These are phyloP conservation scores for Glyptemys insculpta DNA, from an alignment of 2,797 vertebrate genomes.

Conservation along the genomic window DNA sequence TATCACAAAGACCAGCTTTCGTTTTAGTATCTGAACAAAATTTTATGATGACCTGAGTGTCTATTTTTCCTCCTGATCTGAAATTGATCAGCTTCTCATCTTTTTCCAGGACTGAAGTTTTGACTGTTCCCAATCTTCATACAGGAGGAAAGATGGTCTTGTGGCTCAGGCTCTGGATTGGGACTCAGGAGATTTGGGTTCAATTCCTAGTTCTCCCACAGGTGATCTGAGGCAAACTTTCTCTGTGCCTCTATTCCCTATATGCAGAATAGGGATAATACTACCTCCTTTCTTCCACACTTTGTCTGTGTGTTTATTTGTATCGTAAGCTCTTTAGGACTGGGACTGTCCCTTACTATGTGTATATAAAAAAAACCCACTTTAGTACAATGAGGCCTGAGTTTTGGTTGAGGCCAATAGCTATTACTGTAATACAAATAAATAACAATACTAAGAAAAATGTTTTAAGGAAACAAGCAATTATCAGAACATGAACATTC, in stretches of 20 bases:
- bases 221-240: neutral
- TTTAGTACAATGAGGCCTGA: neutral
- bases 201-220: neutral
- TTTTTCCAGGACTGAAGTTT: neutral
- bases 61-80: neutral
- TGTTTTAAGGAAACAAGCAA: neutral
- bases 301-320: neutral
- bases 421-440: neutral
- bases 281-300: neutral
- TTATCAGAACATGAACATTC: neutral
- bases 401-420: neutral
- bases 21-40: neutral
- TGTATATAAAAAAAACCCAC: neutral
- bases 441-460: neutral
- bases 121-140: neutral
- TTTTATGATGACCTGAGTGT: neutral
- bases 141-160: neutral
- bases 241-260: neutral
- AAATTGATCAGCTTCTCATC: neutral
- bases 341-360: neutral
- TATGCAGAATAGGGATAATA: neutral
- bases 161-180: neutral
- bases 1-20: slow-evolving; percentile 7
- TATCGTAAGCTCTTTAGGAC: neutral
- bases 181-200: neutral